phyloP scores from a whole-genome alignment of 2,113 vertebrate species.

The Abramis brama region DNA sequence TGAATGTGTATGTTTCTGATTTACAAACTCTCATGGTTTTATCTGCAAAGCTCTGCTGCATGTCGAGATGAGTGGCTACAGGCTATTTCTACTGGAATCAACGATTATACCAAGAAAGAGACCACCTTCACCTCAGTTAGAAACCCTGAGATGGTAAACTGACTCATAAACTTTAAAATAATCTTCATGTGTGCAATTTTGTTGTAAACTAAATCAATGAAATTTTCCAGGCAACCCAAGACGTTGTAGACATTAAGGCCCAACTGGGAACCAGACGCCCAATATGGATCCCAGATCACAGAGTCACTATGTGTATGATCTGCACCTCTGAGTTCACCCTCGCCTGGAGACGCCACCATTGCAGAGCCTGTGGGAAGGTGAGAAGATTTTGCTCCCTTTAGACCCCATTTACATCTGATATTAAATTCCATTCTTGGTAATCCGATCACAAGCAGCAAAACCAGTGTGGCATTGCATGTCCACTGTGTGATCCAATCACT shows the following conservation, averaged over 20 bases:
- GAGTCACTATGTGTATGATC: slow-evolving; percentile 98
- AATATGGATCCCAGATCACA: slow-evolving; percentile 97
- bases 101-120: slow-evolving; percentile 93
- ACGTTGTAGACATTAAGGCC: slow-evolving; percentile 79
- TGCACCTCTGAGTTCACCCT: slow-evolving; percentile 97
- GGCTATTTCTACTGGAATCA: slow-evolving; percentile 92
- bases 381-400: neutral
- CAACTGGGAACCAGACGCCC: slow-evolving; percentile 93
- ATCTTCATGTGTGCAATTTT: neutral
- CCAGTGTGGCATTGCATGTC: neutral
- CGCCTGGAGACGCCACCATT: slow-evolving; percentile 97
- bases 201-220: neutral
- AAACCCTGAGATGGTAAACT: slow-evolving; percentile 85
- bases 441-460: neutral
- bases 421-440: neutral
- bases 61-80: slow-evolving; percentile 96
- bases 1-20: neutral
- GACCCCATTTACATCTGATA: neutral
- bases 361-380: slow-evolving; percentile 95
- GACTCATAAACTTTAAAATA: neutral
- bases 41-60: slow-evolving; percentile 83
- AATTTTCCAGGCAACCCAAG: slow-evolving; percentile 69
- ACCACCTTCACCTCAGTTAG: slow-evolving; percentile 89
- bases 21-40: neutral
- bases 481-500: neutral